Evolutionary conservation across 2,113 vertebrate species (phyloP).

Genomic region (Hemiscyllium ocellatum): DNA sequence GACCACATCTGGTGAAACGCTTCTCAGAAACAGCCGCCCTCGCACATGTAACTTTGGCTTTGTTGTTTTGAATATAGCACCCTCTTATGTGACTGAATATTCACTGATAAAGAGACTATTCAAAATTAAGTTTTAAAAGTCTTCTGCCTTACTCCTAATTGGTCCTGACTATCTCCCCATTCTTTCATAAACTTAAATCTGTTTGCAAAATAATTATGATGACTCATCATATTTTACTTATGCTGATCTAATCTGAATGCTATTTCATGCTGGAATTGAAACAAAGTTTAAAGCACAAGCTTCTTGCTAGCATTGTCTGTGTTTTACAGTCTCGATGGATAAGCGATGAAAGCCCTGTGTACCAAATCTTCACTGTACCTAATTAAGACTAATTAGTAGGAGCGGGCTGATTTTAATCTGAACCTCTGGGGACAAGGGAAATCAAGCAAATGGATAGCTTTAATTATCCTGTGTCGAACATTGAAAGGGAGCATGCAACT

Average conservation of each 20-base stretch:
- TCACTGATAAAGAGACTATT: neutral
- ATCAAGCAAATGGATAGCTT: too few relatives aligned
- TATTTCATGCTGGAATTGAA: neutral
- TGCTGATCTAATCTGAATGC: neutral
- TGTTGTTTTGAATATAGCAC: neutral
- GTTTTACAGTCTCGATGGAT: neutral
- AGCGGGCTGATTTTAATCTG: neutral
- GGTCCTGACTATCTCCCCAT: neutral
- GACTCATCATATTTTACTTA: neutral
- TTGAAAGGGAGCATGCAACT: neutral
- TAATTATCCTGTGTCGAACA: neutral
- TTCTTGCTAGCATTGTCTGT: neutral
- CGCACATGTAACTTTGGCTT: neutral
- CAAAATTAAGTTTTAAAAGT: neutral
- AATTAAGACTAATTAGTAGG: neutral
- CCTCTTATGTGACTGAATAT: neutral
- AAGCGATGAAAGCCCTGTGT: neutral
- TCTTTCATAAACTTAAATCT: neutral
- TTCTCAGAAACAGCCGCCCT: neutral
- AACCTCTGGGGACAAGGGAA: neutral
- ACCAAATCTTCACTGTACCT: neutral
- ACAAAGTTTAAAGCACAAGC: neutral
- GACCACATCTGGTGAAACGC: neutral
- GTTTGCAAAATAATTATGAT: neutral
- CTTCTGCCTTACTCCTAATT: neutral